A percentile compares a stretch with the other conserved stretches of the same genome.
Conservation (phyloP, 2,797 vertebrate species). For the Coranthus polyacanthus region DNA sequence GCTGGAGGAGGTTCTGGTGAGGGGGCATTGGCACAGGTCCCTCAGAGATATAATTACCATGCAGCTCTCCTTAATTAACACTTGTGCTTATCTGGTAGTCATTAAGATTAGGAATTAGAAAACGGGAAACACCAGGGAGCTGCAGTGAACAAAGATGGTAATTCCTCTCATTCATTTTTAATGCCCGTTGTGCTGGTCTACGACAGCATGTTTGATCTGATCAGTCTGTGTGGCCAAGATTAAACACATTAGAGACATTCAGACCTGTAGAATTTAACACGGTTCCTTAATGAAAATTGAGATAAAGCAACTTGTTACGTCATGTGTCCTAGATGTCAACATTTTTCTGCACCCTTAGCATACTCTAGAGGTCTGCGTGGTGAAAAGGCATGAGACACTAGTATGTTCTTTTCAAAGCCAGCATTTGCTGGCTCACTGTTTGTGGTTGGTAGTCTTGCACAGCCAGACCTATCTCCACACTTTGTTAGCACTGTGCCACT, state of each 20-base stretch:
- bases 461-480: too few relatives aligned
- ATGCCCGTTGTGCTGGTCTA: constrained; percentile 19
- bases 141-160: constrained; percentile 63
- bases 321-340: constrained; percentile 2
- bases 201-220: constrained; percentile 34
- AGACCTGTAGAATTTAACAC: not conserved
- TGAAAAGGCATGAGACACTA: too few relatives aligned
- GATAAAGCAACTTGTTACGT: not conserved
- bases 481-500: too few relatives aligned
- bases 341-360: not conserved
- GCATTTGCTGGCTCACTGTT: too few relatives aligned
- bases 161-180: constrained; percentile 54
- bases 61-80: constrained; percentile 76
- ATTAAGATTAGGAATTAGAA: constrained; percentile 73
- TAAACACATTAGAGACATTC: constrained; percentile 17
- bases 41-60: constrained; percentile 74
- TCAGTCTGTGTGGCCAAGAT: constrained; percentile 39
- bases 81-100: constrained; percentile 71
- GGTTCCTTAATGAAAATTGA: not conserved
- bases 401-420: too few relatives aligned
- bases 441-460: too few relatives aligned
- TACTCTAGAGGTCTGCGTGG: not conserved
- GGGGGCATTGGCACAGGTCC: constrained; percentile 59
- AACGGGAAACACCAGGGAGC: constrained; percentile 61
- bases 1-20: constrained; percentile 49